A percentile compares a stretch with the other conserved stretches of the same genome.
Conservation (phyloP, 2,888 invertebrate species). For the Lithophane leautieri region DNA sequence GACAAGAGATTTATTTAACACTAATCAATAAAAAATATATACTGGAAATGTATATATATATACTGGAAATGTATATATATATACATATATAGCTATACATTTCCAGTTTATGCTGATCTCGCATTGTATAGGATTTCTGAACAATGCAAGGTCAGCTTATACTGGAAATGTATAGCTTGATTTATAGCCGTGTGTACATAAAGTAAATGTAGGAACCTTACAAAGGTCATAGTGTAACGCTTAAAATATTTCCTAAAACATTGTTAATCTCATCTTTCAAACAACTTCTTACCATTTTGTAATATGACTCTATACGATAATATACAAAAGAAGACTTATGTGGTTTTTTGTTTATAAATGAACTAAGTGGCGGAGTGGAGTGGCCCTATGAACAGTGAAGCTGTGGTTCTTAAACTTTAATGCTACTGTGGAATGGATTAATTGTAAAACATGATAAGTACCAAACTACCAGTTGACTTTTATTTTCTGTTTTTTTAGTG, state of each 20-base stretch:
- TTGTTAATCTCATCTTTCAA: conserved; percentile 32
- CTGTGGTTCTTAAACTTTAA: conserved; percentile 2
- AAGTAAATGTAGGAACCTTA: background rate
- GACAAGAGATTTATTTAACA: no score
- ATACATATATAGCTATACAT: no score
- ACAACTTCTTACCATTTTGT: conserved; percentile 18
- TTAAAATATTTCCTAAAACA: conserved; percentile 40
- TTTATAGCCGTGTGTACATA: no score
- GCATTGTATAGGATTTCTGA: no score
- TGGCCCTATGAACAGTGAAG: background rate
- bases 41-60: no score
- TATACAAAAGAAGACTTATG: conserved; percentile 17
- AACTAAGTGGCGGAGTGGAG: conserved; percentile 14
- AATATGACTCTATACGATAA: conserved; percentile 30
- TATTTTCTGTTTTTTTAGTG: background rate
- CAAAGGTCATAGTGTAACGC: conserved; percentile 19
- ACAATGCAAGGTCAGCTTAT: no score
- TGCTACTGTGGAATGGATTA: background rate
- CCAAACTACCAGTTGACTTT: background rate
- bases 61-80: no score
- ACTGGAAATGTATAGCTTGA: no score
- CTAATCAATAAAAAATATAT: no score
- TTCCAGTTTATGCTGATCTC: no score
- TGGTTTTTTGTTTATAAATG: conserved; percentile 30
- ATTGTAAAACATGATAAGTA: no score